Conservation (phyloP, 2,797 vertebrate genomes). For the Parauchenoglanis punctatus region DNA sequence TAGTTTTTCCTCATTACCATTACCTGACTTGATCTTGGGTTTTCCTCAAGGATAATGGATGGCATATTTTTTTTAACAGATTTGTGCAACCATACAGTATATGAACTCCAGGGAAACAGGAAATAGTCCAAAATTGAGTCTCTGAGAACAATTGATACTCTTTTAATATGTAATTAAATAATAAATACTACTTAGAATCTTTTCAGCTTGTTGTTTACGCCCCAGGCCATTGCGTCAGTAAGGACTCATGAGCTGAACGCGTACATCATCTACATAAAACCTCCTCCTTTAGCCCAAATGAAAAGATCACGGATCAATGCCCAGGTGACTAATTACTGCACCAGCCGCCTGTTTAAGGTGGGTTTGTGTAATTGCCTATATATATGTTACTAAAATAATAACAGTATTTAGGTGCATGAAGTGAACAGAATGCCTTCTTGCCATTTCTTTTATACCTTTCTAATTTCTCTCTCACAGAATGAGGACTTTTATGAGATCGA, state of each 20-base stretch:
- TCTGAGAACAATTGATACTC: not conserved
- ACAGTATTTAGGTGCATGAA: not conserved
- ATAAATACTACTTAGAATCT: not conserved
- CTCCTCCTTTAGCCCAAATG: conserved; percentile 81
- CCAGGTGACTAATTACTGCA: conserved; percentile 85
- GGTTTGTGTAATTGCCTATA: conserved; percentile 35
- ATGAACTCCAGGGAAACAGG: not conserved
- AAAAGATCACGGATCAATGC: conserved; percentile 83
- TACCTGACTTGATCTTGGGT: too few relatives aligned
- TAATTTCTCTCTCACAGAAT: conserved; percentile 73
- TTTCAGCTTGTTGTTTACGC: conserved; percentile 7
- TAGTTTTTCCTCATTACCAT: too few relatives aligned
- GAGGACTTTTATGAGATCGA: conserved; percentile 94
- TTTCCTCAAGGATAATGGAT: not conserved
- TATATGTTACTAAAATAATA: not conserved
- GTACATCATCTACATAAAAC: conserved; percentile 92
- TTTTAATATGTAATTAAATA: not conserved
- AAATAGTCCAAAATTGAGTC: not conserved
- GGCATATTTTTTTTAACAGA: too few relatives aligned
- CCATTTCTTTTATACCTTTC: not conserved
- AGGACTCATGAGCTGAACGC: conserved; percentile 87
- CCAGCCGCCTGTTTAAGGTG: conserved; percentile 89
- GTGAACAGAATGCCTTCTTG: not conserved
- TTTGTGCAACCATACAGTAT: not conserved
- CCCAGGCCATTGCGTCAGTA: conserved; percentile 82